phyloP scores from a whole-genome alignment of 2,113 vertebrate genomes.

The crab-eating macaque (Macaca fascicularis) region T2T-MFA8v1.1 NC_088376.1:77924001-77924500 shows the following conservation, averaged over 20 bases:
- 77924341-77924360: neutral
- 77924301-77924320: neutral
- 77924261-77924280: neutral
- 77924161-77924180: neutral
- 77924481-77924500: neutral
- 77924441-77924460: neutral
- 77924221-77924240: neutral
- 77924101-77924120: neutral
- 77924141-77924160: neutral
- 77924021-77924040: neutral
- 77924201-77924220: neutral
- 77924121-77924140: neutral
- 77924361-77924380: neutral
- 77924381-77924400: neutral
- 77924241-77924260: neutral
- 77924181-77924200: too few species aligned
- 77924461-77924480: neutral
- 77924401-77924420: neutral
- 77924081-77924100: neutral
- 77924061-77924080: neutral
- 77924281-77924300: neutral
- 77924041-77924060: neutral
- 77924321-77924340: neutral
- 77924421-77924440: neutral
- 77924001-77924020: neutral